Base-by-base conservation (phyloP, 2,113 vertebrate species). In the Pitta sordida region DNA sequence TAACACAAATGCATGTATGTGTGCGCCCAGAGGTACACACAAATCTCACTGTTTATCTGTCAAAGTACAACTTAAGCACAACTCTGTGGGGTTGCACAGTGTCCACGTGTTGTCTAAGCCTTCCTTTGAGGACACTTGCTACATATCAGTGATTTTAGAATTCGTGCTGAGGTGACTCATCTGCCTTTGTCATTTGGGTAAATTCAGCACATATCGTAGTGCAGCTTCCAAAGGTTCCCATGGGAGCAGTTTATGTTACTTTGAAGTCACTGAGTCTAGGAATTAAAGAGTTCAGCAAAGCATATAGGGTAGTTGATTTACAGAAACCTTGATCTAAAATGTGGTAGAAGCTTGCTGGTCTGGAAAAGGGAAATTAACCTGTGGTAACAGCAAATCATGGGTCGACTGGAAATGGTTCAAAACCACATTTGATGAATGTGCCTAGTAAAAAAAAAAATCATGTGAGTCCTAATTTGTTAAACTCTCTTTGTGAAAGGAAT, bases 1-100 rank as follows among this genome's bases (percentile, higher is more conserved):
- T 52, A 6, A 15, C 15, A n/a, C 2, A 27, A 18, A 26, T 43
- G n/a, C 18, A 0, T 20, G 1, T 0, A 0, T 13, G 15, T 29
- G 67, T 51, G 15, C 8, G 37, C 18, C 12, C 51, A 36, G 6
- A 43, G 76, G 21, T 43, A 2, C 24, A 29, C 26, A 1, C 10
- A 21, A 32, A 59, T 67, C 24, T 23, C 4, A 0, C 6, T 22
- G 29, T 30, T 76, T 6, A 5, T 30, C 32, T 75, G 39, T 26
- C 0, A 0, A 2, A 10, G 15, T 39, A 80, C 39, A 34, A 52
- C 41, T 20, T 34, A 20, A 71, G 17, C 44, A 63, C 24, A 19
- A 5, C 53, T 67, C 53, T 52, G 12, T n/a, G n/a, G 30, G 15
- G 3, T 2, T 76, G 29, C 4, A 3, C 4, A 4, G 19, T 44